Percentiles rank a stretch among this genome's conserved stretches.
These are phyloP conservation scores for Piscicola geometra DNA, from an alignment of 2,888 invertebrate genomes.

Conservation along the genomic window DNA sequence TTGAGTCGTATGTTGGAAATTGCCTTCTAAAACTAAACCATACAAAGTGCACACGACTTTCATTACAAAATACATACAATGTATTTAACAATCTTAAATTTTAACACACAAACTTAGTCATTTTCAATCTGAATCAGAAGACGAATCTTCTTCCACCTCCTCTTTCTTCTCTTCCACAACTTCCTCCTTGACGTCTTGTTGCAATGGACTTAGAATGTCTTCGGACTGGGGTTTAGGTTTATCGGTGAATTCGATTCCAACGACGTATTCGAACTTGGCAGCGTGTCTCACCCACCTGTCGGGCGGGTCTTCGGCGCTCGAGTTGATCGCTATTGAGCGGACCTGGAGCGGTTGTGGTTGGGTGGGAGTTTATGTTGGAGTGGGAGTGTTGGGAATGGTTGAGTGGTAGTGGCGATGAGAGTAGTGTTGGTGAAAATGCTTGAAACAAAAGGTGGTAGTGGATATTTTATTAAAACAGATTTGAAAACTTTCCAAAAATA, in stretches of 20 bases:
- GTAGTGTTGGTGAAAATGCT: no score
- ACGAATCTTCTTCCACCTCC: constrained; percentile 13
- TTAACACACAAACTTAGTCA: no score
- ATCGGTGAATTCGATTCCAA: constrained; percentile 49
- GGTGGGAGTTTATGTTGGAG: no score
- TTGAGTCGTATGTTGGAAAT: background rate
- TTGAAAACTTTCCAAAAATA: no score
- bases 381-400: no score
- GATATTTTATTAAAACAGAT: no score
- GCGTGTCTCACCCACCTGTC: constrained; percentile 96
- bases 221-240: constrained; percentile 38
- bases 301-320: constrained; percentile 67
- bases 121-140: background rate
- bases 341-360: no score
- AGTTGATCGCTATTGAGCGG: constrained; percentile 67
- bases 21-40: background rate
- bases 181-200: background rate
- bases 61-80: no score
- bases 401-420: no score
- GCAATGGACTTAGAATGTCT: constrained; percentile 28
- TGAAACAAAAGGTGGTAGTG: no score
- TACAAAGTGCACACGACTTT: background rate
- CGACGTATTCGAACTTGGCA: constrained; percentile 71
- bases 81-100: no score
- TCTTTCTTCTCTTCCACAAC: constrained; percentile 20